These are phyloP conservation scores for Harpagoxenus sublaevis DNA, from an alignment of 2,888 invertebrate genomes.

Conservation along the genomic window DNA sequence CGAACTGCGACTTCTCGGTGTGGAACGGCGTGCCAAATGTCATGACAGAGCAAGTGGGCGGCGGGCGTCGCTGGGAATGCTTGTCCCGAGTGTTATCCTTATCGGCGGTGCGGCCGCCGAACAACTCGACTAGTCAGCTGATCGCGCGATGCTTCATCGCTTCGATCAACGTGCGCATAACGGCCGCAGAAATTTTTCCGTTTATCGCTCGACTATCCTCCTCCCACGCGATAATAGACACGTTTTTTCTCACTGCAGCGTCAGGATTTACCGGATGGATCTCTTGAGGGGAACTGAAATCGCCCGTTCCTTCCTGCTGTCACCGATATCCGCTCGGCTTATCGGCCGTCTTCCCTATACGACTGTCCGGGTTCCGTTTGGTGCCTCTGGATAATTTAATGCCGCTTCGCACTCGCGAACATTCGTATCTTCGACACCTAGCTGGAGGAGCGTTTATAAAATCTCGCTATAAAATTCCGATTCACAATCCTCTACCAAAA, in stretches of 20 bases:
- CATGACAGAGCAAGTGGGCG: conserved; percentile 80
- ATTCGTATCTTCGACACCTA: background rate
- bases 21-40: conserved; percentile 83
- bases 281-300: background rate
- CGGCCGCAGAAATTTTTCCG: conserved; percentile 66
- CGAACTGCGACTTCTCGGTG: conserved; percentile 81
- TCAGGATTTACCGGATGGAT: background rate
- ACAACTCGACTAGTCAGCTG: conserved; percentile 82
- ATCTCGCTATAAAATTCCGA: background rate
- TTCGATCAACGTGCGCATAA: conserved; percentile 78
- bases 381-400: background rate
- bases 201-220: conserved; percentile 13
- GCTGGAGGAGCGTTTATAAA: background rate
- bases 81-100: conserved; percentile 62
- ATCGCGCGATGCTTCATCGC: conserved; percentile 79
- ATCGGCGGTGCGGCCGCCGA: conserved; percentile 72
- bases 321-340: background rate
- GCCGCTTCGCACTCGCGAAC: background rate
- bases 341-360: background rate
- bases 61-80: conserved; percentile 53
- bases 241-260: conserved; percentile 21
- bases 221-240: conserved; percentile 23
- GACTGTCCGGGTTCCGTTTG: background rate
- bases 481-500: background rate
- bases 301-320: conserved; percentile 3